Evolutionary conservation across 1,140 invertebrate species (phyloP).

Genomic region (Diachasma alloeum): DNA sequence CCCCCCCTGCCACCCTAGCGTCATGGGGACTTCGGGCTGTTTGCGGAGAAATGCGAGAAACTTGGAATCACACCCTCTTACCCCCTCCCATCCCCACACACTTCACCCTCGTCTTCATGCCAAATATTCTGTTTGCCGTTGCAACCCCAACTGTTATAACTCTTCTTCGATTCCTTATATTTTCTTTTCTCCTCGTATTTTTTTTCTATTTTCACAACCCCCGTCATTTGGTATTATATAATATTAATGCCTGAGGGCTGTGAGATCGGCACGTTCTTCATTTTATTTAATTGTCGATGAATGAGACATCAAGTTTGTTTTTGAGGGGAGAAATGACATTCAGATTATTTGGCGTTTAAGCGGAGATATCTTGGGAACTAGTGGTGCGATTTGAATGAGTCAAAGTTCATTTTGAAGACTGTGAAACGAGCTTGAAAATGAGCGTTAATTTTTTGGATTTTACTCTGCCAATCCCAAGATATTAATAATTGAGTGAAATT

Average conservation of each 20-base stretch:
- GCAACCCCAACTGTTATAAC: slow-evolving; percentile 30
- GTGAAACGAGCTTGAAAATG: no score
- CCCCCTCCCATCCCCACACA: neutral
- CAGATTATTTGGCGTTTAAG: no score
- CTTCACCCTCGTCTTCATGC: slow-evolving; percentile 19
- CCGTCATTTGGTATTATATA: slow-evolving; percentile 61
- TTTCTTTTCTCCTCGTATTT: slow-evolving; percentile 27
- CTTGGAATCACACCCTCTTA: slow-evolving; percentile 40
- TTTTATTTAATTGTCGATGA: neutral
- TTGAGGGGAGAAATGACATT: neutral
- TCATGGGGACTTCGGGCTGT: slow-evolving; percentile 39
- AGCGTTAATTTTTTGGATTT: no score
- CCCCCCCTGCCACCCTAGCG: neutral
- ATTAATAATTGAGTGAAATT: no score
- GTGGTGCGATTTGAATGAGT: no score
- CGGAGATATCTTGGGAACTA: no score
- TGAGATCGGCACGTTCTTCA: slow-evolving; percentile 51
- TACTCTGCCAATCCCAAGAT: no score
- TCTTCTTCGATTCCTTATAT: slow-evolving; percentile 4
- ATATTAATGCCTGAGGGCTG: slow-evolving; percentile 63
- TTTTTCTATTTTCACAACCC: slow-evolving; percentile 52
- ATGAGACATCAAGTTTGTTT: neutral
- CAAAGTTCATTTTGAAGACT: no score
- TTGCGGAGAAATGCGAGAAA: slow-evolving; percentile 63
- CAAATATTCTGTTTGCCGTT: slow-evolving; percentile 47